Evolutionary conservation across 2,888 invertebrate genomes (phyloP), one percentile per base, ranked within the genome.

Genomic region (Eupeodes latifasciatus): DNA sequence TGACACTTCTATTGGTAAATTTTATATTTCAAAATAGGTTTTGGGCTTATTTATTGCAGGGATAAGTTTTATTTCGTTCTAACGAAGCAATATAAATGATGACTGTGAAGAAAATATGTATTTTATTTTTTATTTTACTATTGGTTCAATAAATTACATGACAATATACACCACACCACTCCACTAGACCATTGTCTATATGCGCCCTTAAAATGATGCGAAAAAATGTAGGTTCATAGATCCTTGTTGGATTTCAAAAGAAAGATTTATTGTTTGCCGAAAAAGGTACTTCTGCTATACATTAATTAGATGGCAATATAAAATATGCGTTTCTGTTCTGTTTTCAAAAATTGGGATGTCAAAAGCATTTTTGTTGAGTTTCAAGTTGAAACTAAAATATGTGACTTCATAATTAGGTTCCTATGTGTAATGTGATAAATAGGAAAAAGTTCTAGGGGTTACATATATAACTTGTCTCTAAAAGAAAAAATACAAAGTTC

Each of bases 1-100:
- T 87, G 87, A 84, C 83, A 87, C 79, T 87, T 87, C 76, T 62
- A 40, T 75, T 83, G 79, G 80, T 49, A 61, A 76, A 80, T 77
- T 79, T 77, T 71, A 80, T 87, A 87, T 79, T 79, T 82, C 55
- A 74, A 71, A 86, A 82, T 79, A 74, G 77, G 53, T 69, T 27
- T 78, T 74, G 61, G 82, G 85, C 53, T 78, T 81, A 78, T 77
- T 74, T 81, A 81, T 74, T 72, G 74, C 36, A 59, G 34, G 72
- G 57, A 47, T 67, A 57, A 64, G 78, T 66, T 72, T 81, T 66
- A 55, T 76, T 78, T 83, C 61, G 27, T 36, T 40, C 76, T 61
- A 71, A 49, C 44, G 53, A 44, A 59, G 64, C 64, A 71, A 77
- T 62, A 83, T 66, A 78, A 77, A 44, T 78, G 78, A 83, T 78